Conservation (phyloP, 2,113 vertebrate genomes). For the Pipa parva region DNA sequence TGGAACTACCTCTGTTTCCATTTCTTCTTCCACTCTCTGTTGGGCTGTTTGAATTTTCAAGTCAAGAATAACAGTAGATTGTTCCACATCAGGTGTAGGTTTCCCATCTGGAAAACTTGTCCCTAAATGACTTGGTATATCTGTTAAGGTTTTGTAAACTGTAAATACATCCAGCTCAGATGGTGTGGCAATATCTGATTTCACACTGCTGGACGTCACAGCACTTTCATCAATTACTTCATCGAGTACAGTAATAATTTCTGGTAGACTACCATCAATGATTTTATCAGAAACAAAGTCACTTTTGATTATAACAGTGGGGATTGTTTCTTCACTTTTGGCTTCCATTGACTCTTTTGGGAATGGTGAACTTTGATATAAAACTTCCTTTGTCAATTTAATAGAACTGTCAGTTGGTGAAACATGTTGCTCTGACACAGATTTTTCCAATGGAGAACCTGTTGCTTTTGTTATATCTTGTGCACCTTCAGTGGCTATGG, state of each 20-base stretch:
- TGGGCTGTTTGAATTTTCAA: not conserved
- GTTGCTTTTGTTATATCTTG: conserved; percentile 27
- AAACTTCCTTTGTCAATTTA: conserved; percentile 43
- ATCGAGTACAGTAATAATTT: conserved; percentile 51
- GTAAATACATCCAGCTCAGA: conserved; percentile 24
- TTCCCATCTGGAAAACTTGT: conserved; percentile 27
- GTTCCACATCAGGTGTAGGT: conserved; percentile 12
- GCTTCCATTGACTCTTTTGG: conserved; percentile 53
- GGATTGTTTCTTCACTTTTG: conserved; percentile 54
- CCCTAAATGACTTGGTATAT: not conserved
- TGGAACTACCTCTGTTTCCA: conserved; percentile 40
- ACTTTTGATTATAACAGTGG: conserved; percentile 53
- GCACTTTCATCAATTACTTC: conserved; percentile 37
- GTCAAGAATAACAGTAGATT: not conserved
- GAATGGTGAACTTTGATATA: conserved; percentile 38
- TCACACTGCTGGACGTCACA: conserved; percentile 13
- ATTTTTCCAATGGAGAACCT: conserved; percentile 46
- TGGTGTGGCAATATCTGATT: conserved; percentile 8
- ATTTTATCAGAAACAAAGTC: conserved; percentile 38
- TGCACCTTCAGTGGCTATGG: conserved; percentile 43
- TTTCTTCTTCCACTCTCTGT: not conserved
- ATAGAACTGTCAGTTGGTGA: conserved; percentile 48
- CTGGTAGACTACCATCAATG: conserved; percentile 43
- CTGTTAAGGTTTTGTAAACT: conserved; percentile 19
- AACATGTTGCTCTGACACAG: conserved; percentile 42